Evolutionary conservation across 2,888 invertebrate species (phyloP).

Genomic region (Arctia plantaginis): DNA sequence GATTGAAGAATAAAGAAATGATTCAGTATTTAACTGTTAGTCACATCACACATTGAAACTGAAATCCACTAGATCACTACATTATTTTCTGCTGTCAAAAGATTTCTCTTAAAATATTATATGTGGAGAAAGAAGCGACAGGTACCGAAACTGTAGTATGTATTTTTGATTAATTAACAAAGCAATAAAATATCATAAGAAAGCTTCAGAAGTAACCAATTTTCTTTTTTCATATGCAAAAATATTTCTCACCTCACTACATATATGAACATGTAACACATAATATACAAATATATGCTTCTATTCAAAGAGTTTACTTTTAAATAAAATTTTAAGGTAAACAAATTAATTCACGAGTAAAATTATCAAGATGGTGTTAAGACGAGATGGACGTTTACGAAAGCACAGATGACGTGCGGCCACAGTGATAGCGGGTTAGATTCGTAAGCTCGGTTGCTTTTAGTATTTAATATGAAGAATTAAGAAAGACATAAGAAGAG

Average conservation of each 20-base stretch:
- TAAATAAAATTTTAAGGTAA: slow-evolving; percentile 43
- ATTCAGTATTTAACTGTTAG: background rate
- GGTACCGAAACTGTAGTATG: background rate
- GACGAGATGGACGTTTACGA: slow-evolving; percentile 38
- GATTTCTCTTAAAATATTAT: background rate
- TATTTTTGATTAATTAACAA: background rate
- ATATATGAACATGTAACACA: slow-evolving; percentile 15
- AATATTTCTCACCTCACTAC: slow-evolving; percentile 18
- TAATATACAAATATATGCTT: slow-evolving; percentile 18
- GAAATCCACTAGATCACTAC: background rate
- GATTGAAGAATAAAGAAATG: background rate
- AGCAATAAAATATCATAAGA: background rate
- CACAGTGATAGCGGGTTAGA: slow-evolving; percentile 4
- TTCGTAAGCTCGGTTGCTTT: background rate
- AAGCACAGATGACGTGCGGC: slow-evolving; percentile 26
- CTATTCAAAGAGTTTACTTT: slow-evolving; percentile 40
- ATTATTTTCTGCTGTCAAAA: background rate
- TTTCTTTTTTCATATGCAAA: background rate
- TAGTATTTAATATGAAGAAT: background rate
- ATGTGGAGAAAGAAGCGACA: background rate
- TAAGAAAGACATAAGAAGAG: background rate
- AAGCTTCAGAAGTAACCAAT: background rate
- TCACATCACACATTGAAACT: background rate
- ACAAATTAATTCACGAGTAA: slow-evolving; percentile 60
- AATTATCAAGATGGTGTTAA: slow-evolving; percentile 58